Percentiles rank a stretch among this genome's conserved stretches.
Conservation (phyloP, 2,113 vertebrate species). For the Heterocephalus glaber region DNA sequence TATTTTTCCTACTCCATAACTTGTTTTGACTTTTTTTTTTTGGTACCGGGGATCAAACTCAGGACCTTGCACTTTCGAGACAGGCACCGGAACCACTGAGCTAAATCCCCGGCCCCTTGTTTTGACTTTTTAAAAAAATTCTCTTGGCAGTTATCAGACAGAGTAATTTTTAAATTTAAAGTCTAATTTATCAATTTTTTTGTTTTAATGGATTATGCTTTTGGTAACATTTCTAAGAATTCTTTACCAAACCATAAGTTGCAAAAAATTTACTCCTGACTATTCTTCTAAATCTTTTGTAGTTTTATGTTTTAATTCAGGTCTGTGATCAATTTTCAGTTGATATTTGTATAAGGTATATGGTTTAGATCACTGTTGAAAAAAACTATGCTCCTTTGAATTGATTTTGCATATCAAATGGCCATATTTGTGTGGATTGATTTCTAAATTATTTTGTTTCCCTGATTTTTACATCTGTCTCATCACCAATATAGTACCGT, state of each 20-base stretch:
- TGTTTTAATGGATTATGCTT: neutral
- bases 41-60: no score
- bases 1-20: neutral
- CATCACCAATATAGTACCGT: neutral
- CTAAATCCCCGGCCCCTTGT: no score
- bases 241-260: neutral
- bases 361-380: neutral
- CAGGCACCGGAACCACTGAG: no score
- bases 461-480: neutral
- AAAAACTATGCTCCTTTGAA: neutral
- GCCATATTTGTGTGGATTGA: neutral
- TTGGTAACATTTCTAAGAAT: conserved; percentile 22
- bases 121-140: no score
- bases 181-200: neutral
- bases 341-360: neutral
- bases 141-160: no score
- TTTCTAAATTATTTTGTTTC: neutral
- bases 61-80: no score
- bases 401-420: neutral
- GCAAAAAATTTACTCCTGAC: conserved; percentile 1
- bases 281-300: neutral
- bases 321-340: neutral
- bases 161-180: conserved; percentile 27
- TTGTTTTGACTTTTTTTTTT: neutral
- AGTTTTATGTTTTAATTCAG: neutral